These are phyloP conservation scores for Hexactinellida sp. DNA, from an alignment of 37 sponge, comb jelly and placozoan species.

Conservation along the genomic window DNA sequence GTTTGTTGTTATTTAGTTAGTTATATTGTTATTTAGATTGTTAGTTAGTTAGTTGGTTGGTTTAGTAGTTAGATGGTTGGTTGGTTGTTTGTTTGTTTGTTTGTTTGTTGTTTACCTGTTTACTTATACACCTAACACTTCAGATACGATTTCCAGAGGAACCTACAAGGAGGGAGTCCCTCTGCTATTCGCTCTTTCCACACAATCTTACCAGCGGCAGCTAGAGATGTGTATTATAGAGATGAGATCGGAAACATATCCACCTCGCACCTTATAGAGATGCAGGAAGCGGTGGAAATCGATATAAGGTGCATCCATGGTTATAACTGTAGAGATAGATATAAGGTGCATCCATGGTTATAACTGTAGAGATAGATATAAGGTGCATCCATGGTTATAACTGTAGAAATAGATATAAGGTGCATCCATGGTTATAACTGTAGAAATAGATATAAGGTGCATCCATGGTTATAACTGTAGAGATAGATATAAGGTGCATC, in stretches of 20 bases:
- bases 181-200: constrained; percentile 59
- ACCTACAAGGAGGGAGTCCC: constrained; percentile 58
- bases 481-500: too few relatives aligned
- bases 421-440: too few relatives aligned
- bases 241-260: constrained; percentile 98
- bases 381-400: too few relatives aligned
- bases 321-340: neutral
- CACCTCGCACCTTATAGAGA: constrained; percentile 61
- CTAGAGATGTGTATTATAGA: constrained; percentile 81
- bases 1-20: too few relatives aligned
- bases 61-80: neutral
- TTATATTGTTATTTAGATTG: too few relatives aligned
- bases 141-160: constrained; percentile 76
- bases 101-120: neutral
- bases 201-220: constrained; percentile 80
- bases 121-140: neutral
- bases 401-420: too few relatives aligned
- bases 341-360: too few relatives aligned
- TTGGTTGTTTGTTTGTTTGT: neutral
- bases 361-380: too few relatives aligned
- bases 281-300: constrained; percentile 68
- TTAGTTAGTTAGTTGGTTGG: neutral
- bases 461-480: too few relatives aligned
- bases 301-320: constrained; percentile 62
- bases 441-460: too few relatives aligned